A percentile compares a stretch with the other conserved stretches of the same genome.
Conservation (phyloP, 2,888 invertebrate genomes). For the Nymphalis urticae region DNA sequence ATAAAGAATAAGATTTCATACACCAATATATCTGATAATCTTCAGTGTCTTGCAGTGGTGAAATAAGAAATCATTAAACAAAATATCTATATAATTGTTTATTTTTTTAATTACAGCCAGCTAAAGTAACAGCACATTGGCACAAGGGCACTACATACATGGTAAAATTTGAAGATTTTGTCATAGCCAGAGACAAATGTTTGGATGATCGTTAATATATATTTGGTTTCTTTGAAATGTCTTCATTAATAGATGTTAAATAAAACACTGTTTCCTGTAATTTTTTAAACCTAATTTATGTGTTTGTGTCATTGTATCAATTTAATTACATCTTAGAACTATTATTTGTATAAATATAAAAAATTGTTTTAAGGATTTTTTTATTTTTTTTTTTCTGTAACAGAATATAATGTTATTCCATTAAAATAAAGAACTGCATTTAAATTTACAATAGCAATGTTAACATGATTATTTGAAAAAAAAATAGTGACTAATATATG, state of each 20-base stretch:
- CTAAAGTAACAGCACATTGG: constrained; percentile 99
- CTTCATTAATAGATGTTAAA: not conserved
- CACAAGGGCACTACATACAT: constrained; percentile 99
- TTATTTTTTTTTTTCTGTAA: not conserved
- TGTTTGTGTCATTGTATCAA: no score
- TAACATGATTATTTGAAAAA: no score
- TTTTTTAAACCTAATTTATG: not conserved
- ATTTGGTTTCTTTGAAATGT: not conserved
- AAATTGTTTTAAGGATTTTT: not conserved
- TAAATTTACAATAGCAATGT: no score
- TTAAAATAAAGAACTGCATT: no score
- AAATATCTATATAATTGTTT: not conserved
- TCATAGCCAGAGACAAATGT: constrained; percentile 94
- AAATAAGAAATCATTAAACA: no score
- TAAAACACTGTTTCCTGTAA: not conserved
- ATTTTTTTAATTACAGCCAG: constrained; percentile 86
- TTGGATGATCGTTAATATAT: constrained; percentile 89
- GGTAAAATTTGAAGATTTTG: constrained; percentile 98
- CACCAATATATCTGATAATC: not conserved
- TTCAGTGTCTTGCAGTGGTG: not conserved
- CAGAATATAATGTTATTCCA: no score
- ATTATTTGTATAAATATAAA: not conserved
- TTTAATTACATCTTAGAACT: no score
- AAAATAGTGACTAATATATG: no score
- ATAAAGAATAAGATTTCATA: no score